Base-by-base conservation (phyloP, 2,888 invertebrate species). In the Xylota segnis region DNA sequence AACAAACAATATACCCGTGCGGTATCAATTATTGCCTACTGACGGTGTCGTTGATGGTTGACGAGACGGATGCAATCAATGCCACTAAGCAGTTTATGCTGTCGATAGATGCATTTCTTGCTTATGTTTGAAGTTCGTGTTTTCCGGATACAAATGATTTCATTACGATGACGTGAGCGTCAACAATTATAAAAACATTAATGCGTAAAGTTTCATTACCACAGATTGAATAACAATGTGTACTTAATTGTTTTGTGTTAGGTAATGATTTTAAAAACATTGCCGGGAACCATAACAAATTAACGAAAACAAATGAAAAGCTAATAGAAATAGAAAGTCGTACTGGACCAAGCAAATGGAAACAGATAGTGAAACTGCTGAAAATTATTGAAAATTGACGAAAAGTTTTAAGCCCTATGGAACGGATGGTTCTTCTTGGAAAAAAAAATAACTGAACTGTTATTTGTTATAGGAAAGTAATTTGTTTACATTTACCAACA, bases 11-110 rank as follows among this genome's bases (percentile, higher is more conserved):
- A 61, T 47, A 66, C 18, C 45, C 56, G 50, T 34, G 54, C 10
- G 47, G 72, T 84, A 79, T 79, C 65, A 74, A 45, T 72, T 78
- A 16, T 37, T 29, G n/a, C n/a, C 56, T 66, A 6, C 23, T 37
- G 10, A 23, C 34, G 66, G 52, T 66, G 59, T 72, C 50, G 47
- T 14, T 68, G 56, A 70, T 74, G 68, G 34, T 16, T 45, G 65
- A 56, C 50, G 56, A 52, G 83, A 78, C 83, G 61, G 68, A 78
- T 78, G 68, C 78, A 83, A 84, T 84, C 81, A 81, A 81, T 66
- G 79, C 74, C 63, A 59, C 54, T 58, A 58, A 78, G 61, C 52
- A 29, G n/a, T 23, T 23, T 16, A 72, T 52, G 56, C 58, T 23
- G 16, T 34, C 27, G 23, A n/a, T 54, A 14, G 71, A 47, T 29